Conservation (phyloP, 1,140 invertebrate genomes). For the Leptestheria dahalacensis region DNA sequence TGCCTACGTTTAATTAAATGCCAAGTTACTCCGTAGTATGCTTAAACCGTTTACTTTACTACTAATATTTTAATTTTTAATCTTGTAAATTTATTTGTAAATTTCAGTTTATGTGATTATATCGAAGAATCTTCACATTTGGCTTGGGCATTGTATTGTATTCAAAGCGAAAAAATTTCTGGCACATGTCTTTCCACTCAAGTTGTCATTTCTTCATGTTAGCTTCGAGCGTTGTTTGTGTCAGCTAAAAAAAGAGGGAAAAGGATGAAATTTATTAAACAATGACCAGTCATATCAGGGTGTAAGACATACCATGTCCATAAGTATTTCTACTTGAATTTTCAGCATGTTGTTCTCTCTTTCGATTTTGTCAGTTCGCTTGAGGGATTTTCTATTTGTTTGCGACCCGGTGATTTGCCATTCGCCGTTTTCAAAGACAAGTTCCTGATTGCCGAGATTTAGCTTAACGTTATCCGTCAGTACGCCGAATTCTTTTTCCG, state of each 20-base stretch:
- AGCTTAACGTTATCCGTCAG: not conserved
- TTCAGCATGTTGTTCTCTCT: constrained; percentile 6
- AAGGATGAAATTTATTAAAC: no score
- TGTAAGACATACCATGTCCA: not conserved
- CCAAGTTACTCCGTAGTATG: no score
- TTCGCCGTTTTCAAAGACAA: not conserved
- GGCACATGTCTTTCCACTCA: not conserved
- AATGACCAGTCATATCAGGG: not conserved
- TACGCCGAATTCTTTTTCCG: constrained; percentile 2
- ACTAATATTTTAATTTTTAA: no score
- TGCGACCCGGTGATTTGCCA: not conserved
- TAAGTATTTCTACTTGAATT: not conserved
- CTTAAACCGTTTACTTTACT: no score
- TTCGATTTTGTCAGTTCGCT: not conserved
- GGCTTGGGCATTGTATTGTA: not conserved
- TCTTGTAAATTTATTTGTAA: no score
- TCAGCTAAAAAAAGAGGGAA: constrained; percentile 1
- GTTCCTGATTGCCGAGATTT: constrained; percentile 1
- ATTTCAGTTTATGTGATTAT: no score
- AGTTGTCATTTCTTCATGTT: not conserved
- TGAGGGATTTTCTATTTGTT: not conserved
- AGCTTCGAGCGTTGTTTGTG: constrained; percentile 1
- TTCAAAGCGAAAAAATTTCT: not conserved
- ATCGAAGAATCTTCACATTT: not conserved
- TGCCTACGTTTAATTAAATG: no score